A percentile compares a stretch with the other conserved stretches of the same genome.
These are phyloP conservation scores for Macroramphosus scolopax DNA, from an alignment of 2,797 vertebrate genomes.

Conservation along the genomic window DNA sequence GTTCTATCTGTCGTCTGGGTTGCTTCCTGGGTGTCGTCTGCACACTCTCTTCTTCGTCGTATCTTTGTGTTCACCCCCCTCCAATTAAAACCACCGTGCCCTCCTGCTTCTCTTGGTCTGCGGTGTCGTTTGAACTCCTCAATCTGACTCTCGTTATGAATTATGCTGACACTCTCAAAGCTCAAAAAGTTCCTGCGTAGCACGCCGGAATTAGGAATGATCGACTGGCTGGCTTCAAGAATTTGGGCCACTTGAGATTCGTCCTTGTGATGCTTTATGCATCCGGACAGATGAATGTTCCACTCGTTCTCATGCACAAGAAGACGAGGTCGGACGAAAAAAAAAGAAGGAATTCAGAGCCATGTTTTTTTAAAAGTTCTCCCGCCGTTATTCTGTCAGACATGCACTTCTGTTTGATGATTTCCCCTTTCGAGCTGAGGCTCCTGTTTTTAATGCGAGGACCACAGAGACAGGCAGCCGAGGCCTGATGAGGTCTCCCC, in stretches of 20 bases:
- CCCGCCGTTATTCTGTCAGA: conserved; percentile 49
- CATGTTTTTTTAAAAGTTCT: conserved; percentile 19
- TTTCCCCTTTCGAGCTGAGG: conserved; percentile 48
- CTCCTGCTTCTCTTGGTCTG: too few species aligned
- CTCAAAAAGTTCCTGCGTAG: conserved; percentile 37
- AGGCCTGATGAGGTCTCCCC: conserved; percentile 35
- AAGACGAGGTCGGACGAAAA: background rate
- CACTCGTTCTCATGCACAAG: conserved; percentile 15
- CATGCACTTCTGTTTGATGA: conserved; percentile 53
- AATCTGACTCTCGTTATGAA: conserved; percentile 40
- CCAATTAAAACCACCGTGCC: too few species aligned
- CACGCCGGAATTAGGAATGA: conserved; percentile 39
- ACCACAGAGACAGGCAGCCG: conserved; percentile 38
- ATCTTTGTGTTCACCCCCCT: too few species aligned
- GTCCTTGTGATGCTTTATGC: conserved; percentile 58
- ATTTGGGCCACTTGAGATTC: conserved; percentile 34
- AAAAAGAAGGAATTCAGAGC: conserved; percentile 19
- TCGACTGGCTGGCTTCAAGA: conserved; percentile 24
- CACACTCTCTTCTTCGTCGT: too few species aligned
- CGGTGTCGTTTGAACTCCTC: conserved; percentile 42
- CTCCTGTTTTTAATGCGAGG: conserved; percentile 43
- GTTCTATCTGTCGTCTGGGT: too few species aligned
- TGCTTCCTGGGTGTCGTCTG: too few species aligned
- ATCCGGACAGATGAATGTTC: conserved; percentile 38
- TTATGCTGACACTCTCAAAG: conserved; percentile 47